Conservation (phyloP, 2,797 vertebrate species). For the Sebastes taczanowskii region DNA sequence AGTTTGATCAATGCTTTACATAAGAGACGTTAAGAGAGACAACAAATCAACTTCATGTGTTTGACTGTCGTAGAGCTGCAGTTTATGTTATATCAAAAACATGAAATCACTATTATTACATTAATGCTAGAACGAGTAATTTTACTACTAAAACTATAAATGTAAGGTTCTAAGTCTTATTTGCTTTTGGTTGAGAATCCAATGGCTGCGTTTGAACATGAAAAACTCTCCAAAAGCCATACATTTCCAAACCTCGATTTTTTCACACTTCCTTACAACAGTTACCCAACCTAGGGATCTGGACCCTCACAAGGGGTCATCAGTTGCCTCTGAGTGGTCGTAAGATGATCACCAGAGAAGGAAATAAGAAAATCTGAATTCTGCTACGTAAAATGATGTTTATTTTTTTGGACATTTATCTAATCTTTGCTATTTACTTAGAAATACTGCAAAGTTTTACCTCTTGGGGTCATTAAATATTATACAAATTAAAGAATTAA, state of each 20-base stretch:
- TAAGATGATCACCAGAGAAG: background rate
- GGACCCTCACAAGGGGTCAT: background rate
- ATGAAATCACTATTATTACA: background rate
- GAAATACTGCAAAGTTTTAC: background rate
- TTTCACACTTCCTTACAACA: background rate
- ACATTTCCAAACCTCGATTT: background rate
- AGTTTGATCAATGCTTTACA: background rate
- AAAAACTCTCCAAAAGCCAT: background rate
- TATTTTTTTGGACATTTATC: background rate
- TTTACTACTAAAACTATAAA: background rate
- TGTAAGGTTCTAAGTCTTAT: background rate
- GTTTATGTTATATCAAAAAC: background rate
- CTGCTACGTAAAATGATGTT: background rate
- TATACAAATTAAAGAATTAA: background rate
- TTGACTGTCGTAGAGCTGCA: background rate
- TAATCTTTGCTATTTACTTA: background rate
- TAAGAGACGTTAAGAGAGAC: background rate
- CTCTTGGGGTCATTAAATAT: background rate
- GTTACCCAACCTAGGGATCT: background rate
- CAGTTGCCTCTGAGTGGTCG: background rate
- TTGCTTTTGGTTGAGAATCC: background rate
- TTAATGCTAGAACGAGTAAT: background rate
- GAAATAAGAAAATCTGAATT: background rate
- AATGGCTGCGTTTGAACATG: background rate
- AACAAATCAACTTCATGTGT: background rate